Percentiles rank a stretch among this genome's conserved stretches.
phyloP scores from a whole-genome alignment of 2,888 invertebrate species.

The Dorcus parallelipipedus region DNA sequence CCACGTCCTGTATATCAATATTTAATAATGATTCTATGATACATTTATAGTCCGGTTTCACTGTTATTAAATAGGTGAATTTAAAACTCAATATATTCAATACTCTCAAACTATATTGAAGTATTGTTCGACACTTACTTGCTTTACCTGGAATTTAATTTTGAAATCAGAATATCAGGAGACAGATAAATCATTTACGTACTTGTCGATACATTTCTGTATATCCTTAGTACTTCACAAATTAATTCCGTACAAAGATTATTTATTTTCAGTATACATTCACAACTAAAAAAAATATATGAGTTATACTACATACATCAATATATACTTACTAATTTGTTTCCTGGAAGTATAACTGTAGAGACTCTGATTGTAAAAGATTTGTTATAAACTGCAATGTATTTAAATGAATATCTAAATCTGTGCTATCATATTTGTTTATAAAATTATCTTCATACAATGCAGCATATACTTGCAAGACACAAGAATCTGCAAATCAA shows the following conservation, averaged over 20 bases:
- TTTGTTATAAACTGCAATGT: constrained; percentile 33
- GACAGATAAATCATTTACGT: too few species aligned
- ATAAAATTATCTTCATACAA: constrained; percentile 29
- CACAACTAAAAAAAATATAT: constrained; percentile 33
- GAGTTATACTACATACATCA: background rate
- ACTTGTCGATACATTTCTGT: background rate
- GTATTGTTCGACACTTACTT: constrained; percentile 6
- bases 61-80: constrained; percentile 32
- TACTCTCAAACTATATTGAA: constrained; percentile 18
- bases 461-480: constrained; percentile 33
- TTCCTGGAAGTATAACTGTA: constrained; percentile 27
- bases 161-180: too few species aligned
- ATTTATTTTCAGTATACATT: constrained; percentile 29
- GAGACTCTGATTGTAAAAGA: constrained; percentile 26
- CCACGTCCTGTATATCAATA: constrained; percentile 7
- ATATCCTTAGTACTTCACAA: constrained; percentile 7
- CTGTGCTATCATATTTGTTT: constrained; percentile 18
- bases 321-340: constrained; percentile 19
- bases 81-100: constrained; percentile 31
- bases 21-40: constrained; percentile 29
- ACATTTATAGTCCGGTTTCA: constrained; percentile 35
- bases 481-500: constrained; percentile 34
- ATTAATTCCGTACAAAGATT: constrained; percentile 17
- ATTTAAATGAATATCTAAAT: constrained; percentile 25
- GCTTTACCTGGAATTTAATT: background rate